Conservation (phyloP, 2,113 vertebrate genomes). For the Synodontis membranacea region DNA sequence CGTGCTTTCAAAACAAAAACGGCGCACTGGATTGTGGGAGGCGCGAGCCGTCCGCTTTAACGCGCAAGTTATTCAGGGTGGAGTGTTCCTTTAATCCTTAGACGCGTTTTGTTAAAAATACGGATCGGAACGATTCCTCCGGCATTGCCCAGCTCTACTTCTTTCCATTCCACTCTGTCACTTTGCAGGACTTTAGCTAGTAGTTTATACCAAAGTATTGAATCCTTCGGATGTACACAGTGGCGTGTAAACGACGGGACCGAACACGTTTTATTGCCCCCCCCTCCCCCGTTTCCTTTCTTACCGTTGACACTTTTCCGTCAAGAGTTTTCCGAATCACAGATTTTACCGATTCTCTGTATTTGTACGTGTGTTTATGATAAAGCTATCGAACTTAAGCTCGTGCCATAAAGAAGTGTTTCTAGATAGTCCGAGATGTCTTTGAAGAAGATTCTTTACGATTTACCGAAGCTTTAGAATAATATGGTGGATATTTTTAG, state of each 20-base stretch:
- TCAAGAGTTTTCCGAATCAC: constrained; percentile 34
- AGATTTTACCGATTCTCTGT: constrained; percentile 42
- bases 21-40: too few relatives aligned
- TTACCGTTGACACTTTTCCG: constrained; percentile 32
- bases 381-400: constrained; percentile 45
- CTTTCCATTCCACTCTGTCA: not conserved
- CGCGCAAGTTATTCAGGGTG: not conserved
- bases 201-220: constrained; percentile 47
- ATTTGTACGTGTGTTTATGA: constrained; percentile 39
- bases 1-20: too few relatives aligned
- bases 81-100: not conserved
- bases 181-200: not conserved
- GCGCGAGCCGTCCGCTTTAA: too few relatives aligned
- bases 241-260: constrained; percentile 8
- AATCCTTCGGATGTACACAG: not conserved
- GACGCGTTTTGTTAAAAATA: not conserved
- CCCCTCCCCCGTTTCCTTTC: constrained; percentile 40
- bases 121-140: not conserved
- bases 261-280: not conserved
- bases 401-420: constrained; percentile 55
- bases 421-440: constrained; percentile 39
- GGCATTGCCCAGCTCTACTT: not conserved
- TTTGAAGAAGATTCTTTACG: constrained; percentile 25
- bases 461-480: constrained; percentile 26
- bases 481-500: constrained; percentile 21